phyloP scores from a whole-genome alignment of 2,888 invertebrate species.

The Conops quadrifasciatus region DNA sequence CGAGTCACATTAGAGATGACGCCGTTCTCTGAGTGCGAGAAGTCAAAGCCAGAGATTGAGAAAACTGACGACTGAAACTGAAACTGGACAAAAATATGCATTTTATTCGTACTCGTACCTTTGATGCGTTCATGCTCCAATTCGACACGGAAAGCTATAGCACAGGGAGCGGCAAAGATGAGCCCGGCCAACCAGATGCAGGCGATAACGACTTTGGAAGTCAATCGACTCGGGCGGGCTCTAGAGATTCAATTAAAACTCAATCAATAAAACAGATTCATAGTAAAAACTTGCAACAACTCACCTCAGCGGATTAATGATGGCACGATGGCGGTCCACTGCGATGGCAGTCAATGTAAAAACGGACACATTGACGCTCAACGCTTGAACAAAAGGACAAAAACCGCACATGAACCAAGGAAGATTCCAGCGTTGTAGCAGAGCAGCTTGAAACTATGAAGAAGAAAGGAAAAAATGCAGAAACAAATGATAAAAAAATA shows the following conservation, averaged over 20 bases:
- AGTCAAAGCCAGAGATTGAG: not conserved
- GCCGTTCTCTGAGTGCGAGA: constrained; percentile 53
- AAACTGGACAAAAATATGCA: too few species aligned
- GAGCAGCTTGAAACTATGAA: constrained; percentile 83
- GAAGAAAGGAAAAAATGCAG: not conserved
- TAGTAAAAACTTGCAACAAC: constrained; percentile 42
- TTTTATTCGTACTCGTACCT: constrained; percentile 54
- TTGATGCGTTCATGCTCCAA: constrained; percentile 57
- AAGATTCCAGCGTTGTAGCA: constrained; percentile 85
- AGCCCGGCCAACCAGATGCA: constrained; percentile 79
- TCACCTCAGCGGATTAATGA: constrained; percentile 78
- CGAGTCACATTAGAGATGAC: constrained; percentile 59
- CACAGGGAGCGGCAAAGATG: constrained; percentile 74
- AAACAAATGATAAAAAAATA: not conserved
- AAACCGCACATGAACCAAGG: constrained; percentile 88
- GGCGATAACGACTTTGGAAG: constrained; percentile 77
- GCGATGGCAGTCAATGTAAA: constrained; percentile 89
- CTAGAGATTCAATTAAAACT: constrained; percentile 66
- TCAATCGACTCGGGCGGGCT: constrained; percentile 76
- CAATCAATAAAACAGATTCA: not conserved
- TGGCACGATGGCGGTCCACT: constrained; percentile 83
- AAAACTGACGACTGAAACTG: too few species aligned
- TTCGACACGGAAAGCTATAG: constrained; percentile 63
- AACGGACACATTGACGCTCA: constrained; percentile 89
- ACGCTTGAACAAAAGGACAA: constrained; percentile 86